Evolutionary conservation across 2,888 invertebrate species (phyloP), one percentile per base, ranked within the genome.

Genomic region (Antheraea assamensis): DNA sequence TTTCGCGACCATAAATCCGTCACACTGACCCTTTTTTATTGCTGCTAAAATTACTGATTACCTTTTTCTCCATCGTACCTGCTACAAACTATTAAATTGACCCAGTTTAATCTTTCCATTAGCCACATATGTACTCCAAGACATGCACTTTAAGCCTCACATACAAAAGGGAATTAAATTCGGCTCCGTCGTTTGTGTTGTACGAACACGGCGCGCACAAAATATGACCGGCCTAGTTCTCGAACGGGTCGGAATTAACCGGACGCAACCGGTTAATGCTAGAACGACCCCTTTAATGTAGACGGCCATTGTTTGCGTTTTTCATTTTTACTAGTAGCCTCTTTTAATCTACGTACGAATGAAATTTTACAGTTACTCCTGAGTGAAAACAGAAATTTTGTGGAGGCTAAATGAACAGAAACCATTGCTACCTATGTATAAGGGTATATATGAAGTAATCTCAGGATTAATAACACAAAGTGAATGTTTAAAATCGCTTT

Each of bases 241-340:
- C 76, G 78, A 80, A 79, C 80, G 76, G 79, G 76, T 77, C 73
- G 76, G 82, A 84, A 87, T 85, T 86, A 83, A 85, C 84, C 82
- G 78, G 81, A 79, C 80, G 79, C 83, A 83, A 82, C 80, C 80
- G 78, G 81, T 82, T 80, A 64, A 64, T 30, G 61, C 61, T 30
- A 64, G 17, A 64, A 64, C 61, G 61, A 64, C 61, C 61, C 30
- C 61, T 64, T 64, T 64, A 64, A 64, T 64, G 61, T 64, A 2
- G 61, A 64, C 61, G 61, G 61, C 4, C 30, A 64, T 64, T 64
- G 61, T 64, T 64, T 30, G 27, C 30, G 3, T 27, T 42, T 64
- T 64, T 64, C 30, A 64, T 64, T 64, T 64, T 64, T 64, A 64
- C 27, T 27, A 64, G 27, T 17, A 64, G 30, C 30, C 30, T 21